Percentiles rank a stretch among this genome's conserved stretches.
Evolutionary conservation across 2,113 vertebrate species (phyloP).

Genomic region (Sapajus apella): DNA sequence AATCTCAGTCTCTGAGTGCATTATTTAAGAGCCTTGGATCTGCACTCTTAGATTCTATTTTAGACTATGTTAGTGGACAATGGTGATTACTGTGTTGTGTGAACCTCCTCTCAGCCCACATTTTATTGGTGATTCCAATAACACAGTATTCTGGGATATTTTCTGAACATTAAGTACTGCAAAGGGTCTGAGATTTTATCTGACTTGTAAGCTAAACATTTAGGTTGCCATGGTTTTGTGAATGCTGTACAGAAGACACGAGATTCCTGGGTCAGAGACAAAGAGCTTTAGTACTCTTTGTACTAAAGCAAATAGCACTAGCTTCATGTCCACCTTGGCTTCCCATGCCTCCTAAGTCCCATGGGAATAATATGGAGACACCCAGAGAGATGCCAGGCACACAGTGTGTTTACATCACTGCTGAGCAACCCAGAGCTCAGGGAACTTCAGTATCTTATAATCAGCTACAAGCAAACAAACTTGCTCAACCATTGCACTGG

Average conservation of each 20-base stretch:
- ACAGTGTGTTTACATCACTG: not conserved
- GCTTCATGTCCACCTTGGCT: not conserved
- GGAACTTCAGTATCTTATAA: not conserved
- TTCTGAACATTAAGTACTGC: not conserved
- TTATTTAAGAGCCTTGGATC: not conserved
- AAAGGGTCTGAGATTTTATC: not conserved
- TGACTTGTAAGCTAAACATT: not conserved
- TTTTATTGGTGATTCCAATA: not conserved
- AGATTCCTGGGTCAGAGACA: not conserved
- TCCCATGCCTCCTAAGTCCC: not conserved
- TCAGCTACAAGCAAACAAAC: not conserved
- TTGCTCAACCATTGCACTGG: not conserved
- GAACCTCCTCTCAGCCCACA: not conserved
- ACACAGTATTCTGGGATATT: not conserved
- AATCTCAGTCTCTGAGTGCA: not conserved
- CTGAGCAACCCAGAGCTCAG: not conserved
- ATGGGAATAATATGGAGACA: no score
- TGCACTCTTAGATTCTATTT: not conserved
- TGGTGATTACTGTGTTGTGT: not conserved
- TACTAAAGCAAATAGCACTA: not conserved
- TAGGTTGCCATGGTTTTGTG: not conserved
- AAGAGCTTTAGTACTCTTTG: not conserved
- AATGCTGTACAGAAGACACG: not conserved
- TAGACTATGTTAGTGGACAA: not conserved
- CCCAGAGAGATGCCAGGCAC: not conserved